A percentile compares a stretch with the other conserved stretches of the same genome.
Evolutionary conservation across 1,140 invertebrate species (phyloP).

Genomic region (Meloidogyne floridensis): DNA sequence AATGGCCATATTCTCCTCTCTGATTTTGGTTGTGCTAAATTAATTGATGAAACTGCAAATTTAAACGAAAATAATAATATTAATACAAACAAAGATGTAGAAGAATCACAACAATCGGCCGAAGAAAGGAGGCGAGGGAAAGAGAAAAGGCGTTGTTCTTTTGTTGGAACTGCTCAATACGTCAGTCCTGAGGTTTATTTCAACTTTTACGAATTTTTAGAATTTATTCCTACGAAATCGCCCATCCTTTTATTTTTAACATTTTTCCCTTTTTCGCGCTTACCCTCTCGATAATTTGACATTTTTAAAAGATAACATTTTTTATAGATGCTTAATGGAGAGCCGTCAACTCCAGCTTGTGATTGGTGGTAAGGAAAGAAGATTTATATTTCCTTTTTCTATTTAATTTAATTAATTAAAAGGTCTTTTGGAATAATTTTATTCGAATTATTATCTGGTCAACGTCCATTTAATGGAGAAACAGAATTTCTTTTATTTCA

Average conservation of each 20-base stretch:
- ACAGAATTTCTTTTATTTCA: conserved; percentile 95
- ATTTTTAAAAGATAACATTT: not conserved
- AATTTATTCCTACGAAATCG: too few relatives aligned
- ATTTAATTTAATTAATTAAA: not conserved
- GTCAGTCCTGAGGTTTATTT: conserved; percentile 90
- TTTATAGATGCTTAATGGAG: conserved; percentile 67
- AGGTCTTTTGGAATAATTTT: conserved; percentile 72
- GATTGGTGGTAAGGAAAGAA: conserved; percentile 84
- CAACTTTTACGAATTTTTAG: conserved; percentile 64
- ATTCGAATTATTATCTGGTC: conserved; percentile 90
- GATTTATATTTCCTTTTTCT: not conserved
- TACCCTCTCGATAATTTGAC: not conserved
- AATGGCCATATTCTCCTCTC: conserved; percentile 49
- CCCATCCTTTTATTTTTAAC: too few relatives aligned
- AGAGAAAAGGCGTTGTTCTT: conserved; percentile 74
- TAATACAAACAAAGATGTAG: not conserved
- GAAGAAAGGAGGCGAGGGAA: not conserved
- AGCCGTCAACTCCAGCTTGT: conserved; percentile 70
- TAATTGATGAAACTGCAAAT: not conserved
- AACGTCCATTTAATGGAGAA: conserved; percentile 83
- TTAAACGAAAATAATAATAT: not conserved
- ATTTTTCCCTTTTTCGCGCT: too few relatives aligned
- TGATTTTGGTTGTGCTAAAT: conserved; percentile 50
- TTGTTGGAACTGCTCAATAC: conserved; percentile 96
- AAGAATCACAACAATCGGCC: not conserved